Conservation (phyloP, 2,888 invertebrate genomes). For the Lasioglossum morio region DNA sequence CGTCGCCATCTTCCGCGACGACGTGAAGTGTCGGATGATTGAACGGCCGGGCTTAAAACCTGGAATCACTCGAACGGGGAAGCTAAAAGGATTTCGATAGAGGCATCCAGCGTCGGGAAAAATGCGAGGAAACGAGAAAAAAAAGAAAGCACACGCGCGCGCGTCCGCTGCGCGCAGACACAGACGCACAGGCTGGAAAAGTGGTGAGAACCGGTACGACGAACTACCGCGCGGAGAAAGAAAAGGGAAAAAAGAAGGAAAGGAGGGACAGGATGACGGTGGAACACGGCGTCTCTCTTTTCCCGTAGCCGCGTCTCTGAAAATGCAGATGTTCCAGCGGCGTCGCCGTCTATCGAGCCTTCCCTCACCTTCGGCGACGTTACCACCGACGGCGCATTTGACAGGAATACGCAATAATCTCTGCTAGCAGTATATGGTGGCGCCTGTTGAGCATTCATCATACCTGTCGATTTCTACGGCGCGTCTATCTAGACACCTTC, state of each 20-base stretch:
- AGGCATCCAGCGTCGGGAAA: conserved; percentile 57
- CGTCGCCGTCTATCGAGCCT: conserved; percentile 42
- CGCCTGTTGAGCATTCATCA: conserved; percentile 80
- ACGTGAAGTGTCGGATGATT: conserved; percentile 70
- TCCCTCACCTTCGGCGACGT: conserved; percentile 49
- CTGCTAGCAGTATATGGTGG: conserved; percentile 70
- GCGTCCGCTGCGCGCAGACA: not conserved
- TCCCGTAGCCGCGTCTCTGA: conserved; percentile 42
- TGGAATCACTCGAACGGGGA: conserved; percentile 70
- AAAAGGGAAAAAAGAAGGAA: conserved; percentile 19
- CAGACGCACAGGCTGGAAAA: not conserved
- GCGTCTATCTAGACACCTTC: conserved; percentile 79
- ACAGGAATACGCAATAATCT: conserved; percentile 79
- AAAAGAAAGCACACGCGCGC: not conserved
- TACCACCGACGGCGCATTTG: conserved; percentile 66
- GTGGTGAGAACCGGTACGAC: conserved; percentile 25
- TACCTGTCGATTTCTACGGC: conserved; percentile 79
- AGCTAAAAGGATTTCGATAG: conserved; percentile 74
- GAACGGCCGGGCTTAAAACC: conserved; percentile 70
- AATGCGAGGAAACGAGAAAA: conserved; percentile 51
- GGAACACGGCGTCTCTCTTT: conserved; percentile 39
- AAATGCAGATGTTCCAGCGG: conserved; percentile 67
- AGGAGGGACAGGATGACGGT: not conserved
- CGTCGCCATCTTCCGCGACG: conserved; percentile 47
- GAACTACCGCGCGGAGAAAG: conserved; percentile 21